Base-by-base conservation (phyloP, 2,113 vertebrate genomes). In the Callipepla californica region DNA sequence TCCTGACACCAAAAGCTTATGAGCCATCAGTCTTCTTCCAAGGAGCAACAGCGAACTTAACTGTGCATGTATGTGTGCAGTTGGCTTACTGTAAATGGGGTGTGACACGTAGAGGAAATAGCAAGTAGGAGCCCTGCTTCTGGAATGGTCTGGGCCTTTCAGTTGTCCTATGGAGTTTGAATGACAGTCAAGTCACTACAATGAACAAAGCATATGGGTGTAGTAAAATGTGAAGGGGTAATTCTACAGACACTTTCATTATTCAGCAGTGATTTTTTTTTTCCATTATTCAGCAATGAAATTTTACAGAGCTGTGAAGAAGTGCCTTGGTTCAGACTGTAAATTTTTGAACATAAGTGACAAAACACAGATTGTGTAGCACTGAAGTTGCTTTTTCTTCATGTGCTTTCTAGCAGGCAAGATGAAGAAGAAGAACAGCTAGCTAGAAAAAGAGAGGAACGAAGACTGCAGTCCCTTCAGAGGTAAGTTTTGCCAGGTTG, bases 381-480 rank as follows among this genome's bases (percentile, higher is more conserved):
- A 83, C 17, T 67, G 36, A 70, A 84, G 15, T 36, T 66, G 9
- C 13, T 63, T 83, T 86, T 65, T 42, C 11, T 5, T 70, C 25
- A 85, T 69, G n/a, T 1, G 3, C 22, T 78, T 62, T 73, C 4
- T 90, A 91, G 84, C 57, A 96, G 96, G 10, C 32, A 91, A 93
- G 92, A 92, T 61, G 96, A 95, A 48, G 94, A 96, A 74, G 96
- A 98, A 86, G 94, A 97, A 55, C 91, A 36, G 40, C 85, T 97
- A 65, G 95, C 93, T 55, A 94, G 90, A 80, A 94, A 97, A 83
- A 96, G 66, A 88, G 97, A 97, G 74, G 97, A 96, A 76, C 87
- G 88, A 87, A 96, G 92, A 80, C 89, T 95, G 18, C 78, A 96
- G 5, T 91, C 95, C 73, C 96, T 97, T 91, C 95, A 97, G 65